These are phyloP conservation scores for Brachionus sp. DNA, from an alignment of 1,140 invertebrate species.

Conservation along the genomic window DNA sequence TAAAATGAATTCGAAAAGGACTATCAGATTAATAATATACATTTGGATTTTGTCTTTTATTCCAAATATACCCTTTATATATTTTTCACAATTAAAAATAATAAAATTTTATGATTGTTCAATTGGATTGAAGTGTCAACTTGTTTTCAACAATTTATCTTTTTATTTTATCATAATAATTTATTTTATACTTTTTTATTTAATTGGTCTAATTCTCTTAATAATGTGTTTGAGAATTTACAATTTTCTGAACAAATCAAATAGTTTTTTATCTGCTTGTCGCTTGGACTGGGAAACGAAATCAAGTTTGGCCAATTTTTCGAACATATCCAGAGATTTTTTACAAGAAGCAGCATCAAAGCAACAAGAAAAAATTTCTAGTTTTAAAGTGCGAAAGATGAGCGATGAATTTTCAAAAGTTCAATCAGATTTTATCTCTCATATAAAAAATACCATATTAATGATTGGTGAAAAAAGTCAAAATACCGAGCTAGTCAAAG, in stretches of 20 bases:
- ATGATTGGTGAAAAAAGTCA: background rate
- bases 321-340: background rate
- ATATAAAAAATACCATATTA: background rate
- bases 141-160: background rate
- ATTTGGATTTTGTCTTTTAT: background rate
- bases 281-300: background rate
- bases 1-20: background rate
- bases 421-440: background rate
- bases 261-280: background rate
- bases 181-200: constrained; percentile 7
- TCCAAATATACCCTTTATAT: constrained; percentile 20
- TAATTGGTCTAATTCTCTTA: background rate
- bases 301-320: background rate
- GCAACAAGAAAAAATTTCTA: background rate
- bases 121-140: background rate
- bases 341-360: background rate
- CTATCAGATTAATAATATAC: background rate
- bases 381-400: background rate
- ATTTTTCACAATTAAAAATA: background rate
- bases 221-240: constrained; percentile 10
- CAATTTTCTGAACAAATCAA: constrained; percentile 22
- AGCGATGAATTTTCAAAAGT: background rate
- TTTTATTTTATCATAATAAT: background rate
- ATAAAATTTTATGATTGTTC: constrained; percentile 22
- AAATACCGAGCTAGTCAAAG: background rate